Evolutionary conservation across 2,797 vertebrate species (phyloP).

Genomic region (Okamejei kenojei): DNA sequence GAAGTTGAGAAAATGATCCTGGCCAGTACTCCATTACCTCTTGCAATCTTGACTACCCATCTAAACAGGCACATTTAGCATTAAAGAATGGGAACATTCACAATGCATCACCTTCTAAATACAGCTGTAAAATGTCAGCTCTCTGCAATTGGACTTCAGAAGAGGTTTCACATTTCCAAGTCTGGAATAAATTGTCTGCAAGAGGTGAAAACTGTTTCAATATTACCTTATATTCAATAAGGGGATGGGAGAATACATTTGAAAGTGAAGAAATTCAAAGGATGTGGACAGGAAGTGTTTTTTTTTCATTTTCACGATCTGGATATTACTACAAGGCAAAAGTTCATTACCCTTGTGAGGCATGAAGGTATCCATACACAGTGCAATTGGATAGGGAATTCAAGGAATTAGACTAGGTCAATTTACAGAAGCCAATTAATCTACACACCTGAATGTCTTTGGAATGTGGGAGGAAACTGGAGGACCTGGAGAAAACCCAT

Average conservation of each 20-base stretch:
- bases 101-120: background rate
- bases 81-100: background rate
- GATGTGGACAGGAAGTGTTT: background rate
- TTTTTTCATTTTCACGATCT: too few species aligned
- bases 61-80: background rate
- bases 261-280: background rate
- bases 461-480: too few species aligned
- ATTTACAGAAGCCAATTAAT: too few species aligned
- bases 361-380: too few species aligned
- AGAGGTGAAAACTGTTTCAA: background rate
- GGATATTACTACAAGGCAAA: too few species aligned
- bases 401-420: too few species aligned
- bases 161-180: background rate
- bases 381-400: too few species aligned
- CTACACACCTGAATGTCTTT: too few species aligned
- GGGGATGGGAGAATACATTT: background rate
- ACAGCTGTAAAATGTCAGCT: background rate
- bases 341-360: too few species aligned
- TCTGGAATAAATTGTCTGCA: background rate
- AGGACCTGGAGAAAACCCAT: too few species aligned
- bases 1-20: background rate
- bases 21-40: background rate
- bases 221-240: background rate
- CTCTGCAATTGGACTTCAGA: background rate
- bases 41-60: background rate